A percentile compares a stretch with the other conserved stretches of the same genome.
Conservation (phyloP, 2,888 invertebrate genomes). For the Amphimallon solstitiale region DNA sequence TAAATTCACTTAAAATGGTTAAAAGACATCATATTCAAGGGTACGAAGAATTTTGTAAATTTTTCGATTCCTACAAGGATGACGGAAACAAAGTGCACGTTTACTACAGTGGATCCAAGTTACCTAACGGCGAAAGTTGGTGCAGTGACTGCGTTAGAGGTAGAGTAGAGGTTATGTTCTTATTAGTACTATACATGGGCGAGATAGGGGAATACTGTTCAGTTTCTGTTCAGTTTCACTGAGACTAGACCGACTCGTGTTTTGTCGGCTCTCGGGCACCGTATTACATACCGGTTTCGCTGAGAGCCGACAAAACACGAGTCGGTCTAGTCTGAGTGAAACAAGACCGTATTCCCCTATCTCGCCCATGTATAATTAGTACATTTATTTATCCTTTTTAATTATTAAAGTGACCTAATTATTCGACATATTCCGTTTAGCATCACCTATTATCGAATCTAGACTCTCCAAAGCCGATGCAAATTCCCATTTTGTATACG, state of each 20-base stretch:
- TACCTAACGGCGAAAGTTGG: conserved; percentile 81
- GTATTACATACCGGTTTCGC: too few relatives aligned
- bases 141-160: conserved; percentile 89
- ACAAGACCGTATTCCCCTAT: too few relatives aligned
- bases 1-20: conserved; percentile 60
- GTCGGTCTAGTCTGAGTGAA: too few relatives aligned
- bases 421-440: too few relatives aligned
- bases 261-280: too few relatives aligned
- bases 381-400: too few relatives aligned
- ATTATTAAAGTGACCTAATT: conserved; percentile 16
- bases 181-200: too few relatives aligned
- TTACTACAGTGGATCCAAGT: conserved; percentile 75
- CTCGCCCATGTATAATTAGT: too few relatives aligned
- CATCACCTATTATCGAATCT: conserved; percentile 80
- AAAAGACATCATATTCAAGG: conserved; percentile 66
- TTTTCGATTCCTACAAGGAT: conserved; percentile 65
- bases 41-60: conserved; percentile 71
- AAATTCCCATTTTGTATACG: conserved; percentile 75
- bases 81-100: conserved; percentile 65
- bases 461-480: conserved; percentile 71
- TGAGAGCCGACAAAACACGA: too few relatives aligned
- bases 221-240: too few relatives aligned
- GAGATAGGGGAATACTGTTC: too few relatives aligned
- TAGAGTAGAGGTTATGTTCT: conserved; percentile 68
- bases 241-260: too few relatives aligned